These are phyloP conservation scores for Ceuthmochares aereus DNA, from an alignment of 2,113 vertebrate genomes.

Conservation along the genomic window DNA sequence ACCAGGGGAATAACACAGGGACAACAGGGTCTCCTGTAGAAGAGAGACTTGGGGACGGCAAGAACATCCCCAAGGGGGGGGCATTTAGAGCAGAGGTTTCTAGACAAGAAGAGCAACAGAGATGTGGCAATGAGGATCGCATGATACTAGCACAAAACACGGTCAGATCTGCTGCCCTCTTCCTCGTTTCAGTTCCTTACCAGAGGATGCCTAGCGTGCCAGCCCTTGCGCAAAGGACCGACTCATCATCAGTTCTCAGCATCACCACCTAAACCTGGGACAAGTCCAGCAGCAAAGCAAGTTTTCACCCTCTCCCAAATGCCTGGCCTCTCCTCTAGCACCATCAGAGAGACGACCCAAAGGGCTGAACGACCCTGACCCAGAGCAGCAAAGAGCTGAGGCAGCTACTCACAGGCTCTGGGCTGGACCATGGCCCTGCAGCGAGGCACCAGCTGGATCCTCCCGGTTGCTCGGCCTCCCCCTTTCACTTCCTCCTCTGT, in stretches of 20 bases:
- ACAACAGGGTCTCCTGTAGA: fast-evolving
- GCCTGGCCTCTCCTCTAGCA: fast-evolving
- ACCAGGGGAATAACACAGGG: fast-evolving
- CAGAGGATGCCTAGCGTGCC: fast-evolving
- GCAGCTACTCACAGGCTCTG: conserved; percentile 28
- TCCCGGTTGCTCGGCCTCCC: fast-evolving
- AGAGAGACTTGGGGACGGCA: background rate
- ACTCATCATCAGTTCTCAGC: background rate
- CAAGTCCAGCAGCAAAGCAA: background rate
- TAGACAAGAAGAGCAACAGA: fast-evolving
- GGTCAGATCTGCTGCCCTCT: background rate
- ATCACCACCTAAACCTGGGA: background rate
- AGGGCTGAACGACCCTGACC: background rate
- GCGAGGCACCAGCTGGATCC: background rate
- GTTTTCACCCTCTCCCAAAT: background rate
- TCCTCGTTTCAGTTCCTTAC: conserved; percentile 38
- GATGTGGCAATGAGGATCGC: background rate
- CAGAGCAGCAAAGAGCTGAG: background rate
- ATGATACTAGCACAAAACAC: fast-evolving
- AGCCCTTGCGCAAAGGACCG: background rate
- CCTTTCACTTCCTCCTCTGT: background rate
- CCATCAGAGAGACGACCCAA: background rate
- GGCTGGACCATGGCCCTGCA: background rate
- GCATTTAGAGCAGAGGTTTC: background rate
- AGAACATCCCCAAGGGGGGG: background rate